A percentile compares a stretch with the other conserved stretches of the same genome.
phyloP scores from a whole-genome alignment of 2,888 invertebrate genomes.

The Pterostichus madidus region DNA sequence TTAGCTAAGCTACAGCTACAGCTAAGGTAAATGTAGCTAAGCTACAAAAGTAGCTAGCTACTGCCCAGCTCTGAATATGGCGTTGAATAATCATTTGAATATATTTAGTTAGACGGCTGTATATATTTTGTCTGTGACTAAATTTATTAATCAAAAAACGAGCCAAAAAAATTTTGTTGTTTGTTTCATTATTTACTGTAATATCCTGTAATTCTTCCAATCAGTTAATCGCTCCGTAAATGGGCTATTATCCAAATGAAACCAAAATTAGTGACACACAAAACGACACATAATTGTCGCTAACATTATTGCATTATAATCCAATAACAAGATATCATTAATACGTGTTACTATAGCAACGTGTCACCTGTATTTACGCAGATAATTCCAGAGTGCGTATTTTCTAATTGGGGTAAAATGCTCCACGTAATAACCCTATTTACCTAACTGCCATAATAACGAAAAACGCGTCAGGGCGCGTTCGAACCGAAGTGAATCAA shows the following conservation, averaged over 20 bases:
- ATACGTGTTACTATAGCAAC: constrained; percentile 6
- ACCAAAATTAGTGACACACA: background rate
- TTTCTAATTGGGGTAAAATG: constrained; percentile 30
- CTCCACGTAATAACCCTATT: constrained; percentile 11
- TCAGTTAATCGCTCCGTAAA: background rate
- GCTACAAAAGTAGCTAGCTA: too few relatives aligned
- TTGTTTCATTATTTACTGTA: too few relatives aligned
- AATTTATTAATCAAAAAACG: too few relatives aligned
- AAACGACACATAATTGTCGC: constrained; percentile 18
- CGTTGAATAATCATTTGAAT: too few relatives aligned
- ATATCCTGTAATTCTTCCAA: too few relatives aligned
- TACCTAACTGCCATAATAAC: constrained; percentile 28
- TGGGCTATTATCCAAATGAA: background rate
- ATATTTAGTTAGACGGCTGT: too few relatives aligned
- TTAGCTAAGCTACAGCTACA: too few relatives aligned
- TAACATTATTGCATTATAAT: constrained; percentile 30
- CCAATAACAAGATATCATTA: constrained; percentile 29
- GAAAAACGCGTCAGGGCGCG: background rate
- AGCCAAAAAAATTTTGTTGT: too few relatives aligned
- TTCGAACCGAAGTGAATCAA: constrained; percentile 10
- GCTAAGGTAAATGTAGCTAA: too few relatives aligned
- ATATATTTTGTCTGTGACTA: too few relatives aligned
- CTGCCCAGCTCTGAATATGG: too few relatives aligned
- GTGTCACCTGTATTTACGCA: constrained; percentile 1
- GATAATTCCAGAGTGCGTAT: constrained; percentile 11